phyloP scores from a whole-genome alignment of 2,797 vertebrate genomes.

The Sylvilagus floridanus region DNA sequence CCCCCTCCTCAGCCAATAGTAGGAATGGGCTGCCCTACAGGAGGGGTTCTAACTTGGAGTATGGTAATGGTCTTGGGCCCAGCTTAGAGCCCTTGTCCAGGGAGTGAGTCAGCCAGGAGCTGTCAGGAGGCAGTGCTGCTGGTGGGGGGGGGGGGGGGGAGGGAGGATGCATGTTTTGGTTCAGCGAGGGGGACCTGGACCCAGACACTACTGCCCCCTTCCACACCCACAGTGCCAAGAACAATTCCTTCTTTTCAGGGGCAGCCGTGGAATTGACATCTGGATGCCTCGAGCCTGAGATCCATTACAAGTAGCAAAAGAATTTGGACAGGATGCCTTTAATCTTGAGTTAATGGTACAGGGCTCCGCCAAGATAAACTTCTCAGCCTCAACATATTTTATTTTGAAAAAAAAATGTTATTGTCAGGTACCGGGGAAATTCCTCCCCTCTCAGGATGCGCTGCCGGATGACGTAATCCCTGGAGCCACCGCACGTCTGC shows the following conservation, averaged over 20 bases:
- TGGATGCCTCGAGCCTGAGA: conserved; percentile 86
- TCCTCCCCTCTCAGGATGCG: conserved; percentile 80
- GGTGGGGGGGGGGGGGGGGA: neutral
- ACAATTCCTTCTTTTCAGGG: conserved; percentile 73
- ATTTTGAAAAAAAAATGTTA: conserved; percentile 86
- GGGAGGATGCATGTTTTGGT: neutral
- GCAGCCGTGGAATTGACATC: conserved; percentile 83
- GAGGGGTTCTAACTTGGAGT: no score
- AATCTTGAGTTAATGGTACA: conserved; percentile 88
- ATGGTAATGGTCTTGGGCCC: neutral
- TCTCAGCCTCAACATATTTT: conserved; percentile 86
- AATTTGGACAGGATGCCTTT: conserved; percentile 90
- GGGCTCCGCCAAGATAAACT: conserved; percentile 89
- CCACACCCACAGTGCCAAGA: conserved; percentile 7
- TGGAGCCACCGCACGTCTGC: conserved; percentile 75
- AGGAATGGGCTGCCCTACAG: neutral
- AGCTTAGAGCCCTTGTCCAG: neutral
- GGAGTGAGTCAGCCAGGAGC: neutral
- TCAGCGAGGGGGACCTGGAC: neutral
- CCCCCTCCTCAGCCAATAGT: neutral
- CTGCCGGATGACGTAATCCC: conserved; percentile 82
- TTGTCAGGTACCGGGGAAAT: conserved; percentile 90
- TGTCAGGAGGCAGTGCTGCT: neutral
- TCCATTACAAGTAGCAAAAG: conserved; percentile 87
- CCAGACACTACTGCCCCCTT: neutral